These are phyloP conservation scores for Thripadectes ignobilis DNA, from an alignment of 2,797 vertebrate species.

Conservation along the genomic window DNA sequence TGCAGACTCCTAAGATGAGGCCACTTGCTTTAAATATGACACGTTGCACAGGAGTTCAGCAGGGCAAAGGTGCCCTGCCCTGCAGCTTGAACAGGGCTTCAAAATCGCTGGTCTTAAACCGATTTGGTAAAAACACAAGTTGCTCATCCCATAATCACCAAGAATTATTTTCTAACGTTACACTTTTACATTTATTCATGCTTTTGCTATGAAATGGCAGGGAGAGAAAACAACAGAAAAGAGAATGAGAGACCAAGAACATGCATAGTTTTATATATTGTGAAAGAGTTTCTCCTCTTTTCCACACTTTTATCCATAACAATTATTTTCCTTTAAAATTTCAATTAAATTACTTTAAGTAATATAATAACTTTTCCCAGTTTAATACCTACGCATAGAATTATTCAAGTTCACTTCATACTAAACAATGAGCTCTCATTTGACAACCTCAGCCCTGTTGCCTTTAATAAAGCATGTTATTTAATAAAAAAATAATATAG, in stretches of 20 bases:
- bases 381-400: neutral
- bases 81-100: neutral
- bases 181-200: neutral
- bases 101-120: neutral
- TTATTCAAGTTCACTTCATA: neutral
- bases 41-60: rapidly evolving
- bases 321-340: neutral
- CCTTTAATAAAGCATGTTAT: neutral
- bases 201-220: neutral
- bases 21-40: neutral
- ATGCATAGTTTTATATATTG: rapidly evolving
- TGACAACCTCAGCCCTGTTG: neutral
- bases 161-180: neutral
- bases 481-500: neutral
- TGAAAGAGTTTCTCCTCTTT: neutral
- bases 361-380: neutral
- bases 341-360: neutral
- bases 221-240: neutral
- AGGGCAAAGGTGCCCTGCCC: neutral
- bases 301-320: neutral
- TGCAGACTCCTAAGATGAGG: neutral
- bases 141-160: neutral
- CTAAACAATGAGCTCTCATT: neutral
- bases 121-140: neutral
- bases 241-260: neutral